Percentiles rank a stretch among this genome's conserved stretches.
Evolutionary conservation across 2,113 vertebrate species (phyloP).

Genomic region (Silurus asotus): DNA sequence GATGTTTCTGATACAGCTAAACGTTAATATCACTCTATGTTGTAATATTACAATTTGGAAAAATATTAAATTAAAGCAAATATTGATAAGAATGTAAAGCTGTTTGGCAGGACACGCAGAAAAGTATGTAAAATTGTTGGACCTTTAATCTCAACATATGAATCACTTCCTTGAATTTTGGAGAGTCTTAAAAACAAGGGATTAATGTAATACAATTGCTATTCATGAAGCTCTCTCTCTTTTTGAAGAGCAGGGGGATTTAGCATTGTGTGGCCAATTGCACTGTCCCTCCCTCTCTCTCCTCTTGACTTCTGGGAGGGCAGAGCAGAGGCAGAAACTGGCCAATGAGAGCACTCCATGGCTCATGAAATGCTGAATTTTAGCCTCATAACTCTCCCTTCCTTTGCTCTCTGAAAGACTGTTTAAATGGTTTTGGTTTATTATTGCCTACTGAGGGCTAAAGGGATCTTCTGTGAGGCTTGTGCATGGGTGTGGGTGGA

Average conservation of each 20-base stretch:
- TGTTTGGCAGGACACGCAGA: neutral
- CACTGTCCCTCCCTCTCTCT: conserved; percentile 50
- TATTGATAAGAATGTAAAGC: neutral
- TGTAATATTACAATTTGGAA: neutral
- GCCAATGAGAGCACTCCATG: conserved; percentile 77
- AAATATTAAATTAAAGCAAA: neutral
- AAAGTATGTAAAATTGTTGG: conserved; percentile 23
- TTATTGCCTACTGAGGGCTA: conserved; percentile 95
- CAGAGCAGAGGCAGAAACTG: conserved; percentile 83
- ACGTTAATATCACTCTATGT: neutral
- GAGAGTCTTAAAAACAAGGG: conserved; percentile 47
- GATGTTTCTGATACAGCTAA: neutral
- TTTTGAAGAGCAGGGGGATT: conserved; percentile 48
- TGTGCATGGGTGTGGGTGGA: conserved; percentile 13
- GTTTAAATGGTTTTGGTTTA: conserved; percentile 99
- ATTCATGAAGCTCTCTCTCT: conserved; percentile 50
- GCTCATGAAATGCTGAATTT: conserved; percentile 89
- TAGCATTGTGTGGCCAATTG: conserved; percentile 55
- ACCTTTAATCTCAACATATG: conserved; percentile 39
- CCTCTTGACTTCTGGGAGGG: conserved; percentile 73
- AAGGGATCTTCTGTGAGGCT: conserved; percentile 93
- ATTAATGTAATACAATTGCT: conserved; percentile 51
- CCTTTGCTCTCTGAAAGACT: conserved; percentile 81
- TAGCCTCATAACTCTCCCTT: conserved; percentile 85
- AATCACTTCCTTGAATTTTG: conserved; percentile 48